A percentile compares a stretch with the other conserved stretches of the same genome.
These are phyloP conservation scores for Ctenopoma kingsleyae DNA, from an alignment of 2,797 vertebrate species.

Conservation along the genomic window DNA sequence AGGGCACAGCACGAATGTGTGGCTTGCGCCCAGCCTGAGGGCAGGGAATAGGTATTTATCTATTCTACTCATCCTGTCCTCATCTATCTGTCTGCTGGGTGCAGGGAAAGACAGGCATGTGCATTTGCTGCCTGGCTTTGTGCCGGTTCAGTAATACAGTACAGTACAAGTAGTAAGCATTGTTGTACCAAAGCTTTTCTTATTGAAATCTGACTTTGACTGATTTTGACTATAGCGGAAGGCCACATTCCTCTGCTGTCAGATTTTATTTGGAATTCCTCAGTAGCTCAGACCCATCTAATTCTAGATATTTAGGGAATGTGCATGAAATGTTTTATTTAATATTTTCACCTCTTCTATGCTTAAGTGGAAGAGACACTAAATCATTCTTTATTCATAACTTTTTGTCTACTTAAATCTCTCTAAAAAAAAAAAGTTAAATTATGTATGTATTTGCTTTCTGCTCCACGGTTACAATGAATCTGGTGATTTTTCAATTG, in stretches of 20 bases:
- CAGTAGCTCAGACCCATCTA: slow-evolving; percentile 4
- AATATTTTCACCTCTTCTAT: slow-evolving; percentile 25
- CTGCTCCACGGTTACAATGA: not conserved
- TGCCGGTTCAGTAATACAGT: slow-evolving; percentile 46
- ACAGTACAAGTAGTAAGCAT: slow-evolving; percentile 18
- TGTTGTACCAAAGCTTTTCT: slow-evolving; percentile 28
- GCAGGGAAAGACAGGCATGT: slow-evolving; percentile 60
- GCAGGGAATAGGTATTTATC: slow-evolving; percentile 63
- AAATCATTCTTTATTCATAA: slow-evolving; percentile 40
- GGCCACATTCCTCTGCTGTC: slow-evolving; percentile 40
- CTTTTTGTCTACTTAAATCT: slow-evolving; percentile 29
- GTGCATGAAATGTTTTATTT: slow-evolving; percentile 41
- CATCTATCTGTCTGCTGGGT: slow-evolving; percentile 63
- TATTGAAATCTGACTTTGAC: slow-evolving; percentile 45
- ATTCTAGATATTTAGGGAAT: slow-evolving; percentile 22
- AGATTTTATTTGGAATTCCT: slow-evolving; percentile 40
- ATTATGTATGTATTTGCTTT: slow-evolving; percentile 13
- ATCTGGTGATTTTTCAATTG: slow-evolving; percentile 20
- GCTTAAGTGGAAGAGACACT: slow-evolving; percentile 15
- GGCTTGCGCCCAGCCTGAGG: slow-evolving; percentile 62
- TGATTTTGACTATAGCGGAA: slow-evolving; percentile 36
- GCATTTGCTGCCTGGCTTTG: slow-evolving; percentile 66
- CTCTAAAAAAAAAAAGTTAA: not conserved
- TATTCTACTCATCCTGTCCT: slow-evolving; percentile 65
- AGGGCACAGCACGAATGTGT: slow-evolving; percentile 65